Percentiles rank a stretch among this genome's conserved stretches.
These are phyloP conservation scores for Byasa hedistus DNA, from an alignment of 2,888 invertebrate genomes.

Conservation along the genomic window DNA sequence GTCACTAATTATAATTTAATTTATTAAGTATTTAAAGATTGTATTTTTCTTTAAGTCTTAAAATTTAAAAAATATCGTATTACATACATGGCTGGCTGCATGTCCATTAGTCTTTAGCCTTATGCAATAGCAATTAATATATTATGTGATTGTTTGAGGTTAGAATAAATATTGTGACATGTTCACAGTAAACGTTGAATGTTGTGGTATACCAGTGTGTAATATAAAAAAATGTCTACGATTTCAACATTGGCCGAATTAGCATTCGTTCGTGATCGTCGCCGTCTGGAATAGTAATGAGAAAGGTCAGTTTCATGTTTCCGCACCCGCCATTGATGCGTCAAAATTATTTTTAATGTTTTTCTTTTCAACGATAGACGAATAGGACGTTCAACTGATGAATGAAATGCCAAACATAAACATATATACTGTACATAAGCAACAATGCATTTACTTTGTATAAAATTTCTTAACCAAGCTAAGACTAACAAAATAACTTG, in stretches of 20 bases:
- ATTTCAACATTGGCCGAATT: slow-evolving; percentile 48
- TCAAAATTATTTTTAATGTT: slow-evolving; percentile 6
- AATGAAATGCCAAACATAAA: slow-evolving; percentile 38
- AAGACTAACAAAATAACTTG: too few species aligned
- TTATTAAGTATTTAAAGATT: not conserved
- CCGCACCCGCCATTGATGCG: slow-evolving; percentile 26
- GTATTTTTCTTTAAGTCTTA: not conserved
- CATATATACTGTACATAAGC: not conserved
- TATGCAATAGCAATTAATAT: not conserved
- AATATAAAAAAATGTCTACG: slow-evolving; percentile 45
- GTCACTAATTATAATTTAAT: too few species aligned
- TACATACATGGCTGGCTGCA: too few species aligned
- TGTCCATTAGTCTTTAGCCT: too few species aligned
- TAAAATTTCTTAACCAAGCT: too few species aligned
- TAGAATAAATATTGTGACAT: not conserved
- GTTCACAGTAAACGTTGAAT: not conserved
- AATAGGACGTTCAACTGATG: too few species aligned
- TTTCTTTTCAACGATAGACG: too few species aligned
- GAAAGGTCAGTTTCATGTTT: slow-evolving; percentile 44
- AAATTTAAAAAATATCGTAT: not conserved
- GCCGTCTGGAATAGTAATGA: slow-evolving; percentile 42
- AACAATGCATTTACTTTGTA: too few species aligned
- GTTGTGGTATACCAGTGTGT: not conserved
- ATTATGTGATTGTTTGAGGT: not conserved
- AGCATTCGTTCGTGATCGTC: slow-evolving; percentile 41